Percentiles rank a stretch among this genome's conserved stretches.
phyloP scores from a whole-genome alignment of 2,113 vertebrate genomes.

The Sturnus vulgaris region DNA sequence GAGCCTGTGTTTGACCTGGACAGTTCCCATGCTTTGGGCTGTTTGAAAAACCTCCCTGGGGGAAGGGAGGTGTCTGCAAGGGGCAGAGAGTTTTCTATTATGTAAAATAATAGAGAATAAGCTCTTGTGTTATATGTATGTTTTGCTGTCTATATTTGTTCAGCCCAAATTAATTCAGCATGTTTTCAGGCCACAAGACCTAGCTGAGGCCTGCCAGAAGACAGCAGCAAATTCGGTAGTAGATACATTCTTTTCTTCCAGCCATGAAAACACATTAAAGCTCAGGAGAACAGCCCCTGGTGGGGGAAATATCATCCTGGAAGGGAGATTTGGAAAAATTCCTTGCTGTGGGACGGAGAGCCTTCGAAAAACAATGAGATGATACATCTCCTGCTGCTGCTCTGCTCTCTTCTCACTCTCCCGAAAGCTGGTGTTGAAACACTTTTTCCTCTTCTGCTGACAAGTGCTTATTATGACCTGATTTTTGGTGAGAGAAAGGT shows the following conservation, averaged over 20 bases:
- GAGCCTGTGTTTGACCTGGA: slow-evolving; percentile 7
- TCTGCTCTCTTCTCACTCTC: not conserved
- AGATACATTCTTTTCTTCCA: slow-evolving; percentile 25
- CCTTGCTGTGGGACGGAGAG: not conserved
- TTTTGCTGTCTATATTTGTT: slow-evolving; percentile 28
- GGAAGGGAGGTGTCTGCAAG: not conserved
- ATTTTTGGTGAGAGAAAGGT: not conserved
- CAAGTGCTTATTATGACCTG: not conserved
- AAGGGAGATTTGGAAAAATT: slow-evolving; percentile 3
- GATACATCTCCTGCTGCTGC: not conserved
- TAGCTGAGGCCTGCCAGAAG: slow-evolving; percentile 18
- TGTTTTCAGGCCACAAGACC: slow-evolving; percentile 3
- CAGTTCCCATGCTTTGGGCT: not conserved
- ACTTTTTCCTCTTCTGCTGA: not conserved
- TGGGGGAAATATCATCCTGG: not conserved
- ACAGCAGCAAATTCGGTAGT: slow-evolving; percentile 32
- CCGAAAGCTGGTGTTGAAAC: not conserved
- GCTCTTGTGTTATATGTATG: not conserved
- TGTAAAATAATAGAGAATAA: slow-evolving; percentile 19
- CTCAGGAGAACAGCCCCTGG: not conserved
- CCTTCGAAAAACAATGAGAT: not conserved
- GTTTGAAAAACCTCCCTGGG: not conserved
- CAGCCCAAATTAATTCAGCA: slow-evolving; percentile 12
- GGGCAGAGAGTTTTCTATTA: not conserved
- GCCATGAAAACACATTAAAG: not conserved